phyloP scores from a whole-genome alignment of 2,113 vertebrate species.

The Xenopus tropicalis region UCB_Xtro_10.0 CM004448.2:135313001-135313500 shows the following conservation, averaged over 20 bases:
- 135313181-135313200: constrained; percentile 31
- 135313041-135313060: neutral
- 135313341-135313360: constrained; percentile 24
- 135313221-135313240: constrained; percentile 41
- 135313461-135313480: neutral
- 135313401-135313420: neutral
- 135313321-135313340: constrained; percentile 33
- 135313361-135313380: constrained; percentile 21
- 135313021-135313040: no score
- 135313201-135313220: constrained; percentile 40
- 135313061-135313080: constrained; percentile 7
- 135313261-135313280: constrained; percentile 44
- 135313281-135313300: constrained; percentile 23
- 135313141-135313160: constrained; percentile 24
- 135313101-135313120: constrained; percentile 13
- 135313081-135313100: constrained; percentile 3
- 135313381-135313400: constrained; percentile 16
- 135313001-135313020: no score
- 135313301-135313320: constrained; percentile 40
- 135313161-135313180: constrained; percentile 30
- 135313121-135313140: constrained; percentile 31
- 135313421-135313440: neutral
- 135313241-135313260: constrained; percentile 41
- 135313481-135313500: neutral
- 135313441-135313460: neutral